These are phyloP conservation scores for Cariama cristata DNA, from an alignment of 2,113 vertebrate genomes.

Conservation along the genomic window DNA sequence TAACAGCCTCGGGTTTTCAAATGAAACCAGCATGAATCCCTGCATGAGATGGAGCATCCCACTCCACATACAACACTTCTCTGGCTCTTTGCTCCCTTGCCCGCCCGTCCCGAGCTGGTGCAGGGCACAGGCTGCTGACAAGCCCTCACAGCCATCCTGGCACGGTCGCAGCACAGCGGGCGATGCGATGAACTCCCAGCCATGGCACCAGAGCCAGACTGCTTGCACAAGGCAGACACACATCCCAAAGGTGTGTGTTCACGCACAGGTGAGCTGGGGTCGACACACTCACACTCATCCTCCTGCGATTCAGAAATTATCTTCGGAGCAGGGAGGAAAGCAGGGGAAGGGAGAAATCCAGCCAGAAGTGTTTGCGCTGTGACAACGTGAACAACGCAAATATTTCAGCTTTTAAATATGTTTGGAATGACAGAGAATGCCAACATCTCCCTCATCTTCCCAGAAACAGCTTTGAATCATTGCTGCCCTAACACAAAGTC, in stretches of 20 bases:
- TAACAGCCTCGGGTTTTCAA: not conserved
- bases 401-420: constrained; percentile 64
- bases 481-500: not conserved
- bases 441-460: constrained; percentile 55
- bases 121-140: not conserved
- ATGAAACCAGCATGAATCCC: not conserved
- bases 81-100: not conserved
- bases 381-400: constrained; percentile 43
- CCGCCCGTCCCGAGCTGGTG: not conserved
- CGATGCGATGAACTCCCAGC: not conserved
- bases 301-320: not conserved
- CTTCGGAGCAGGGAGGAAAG: not conserved
- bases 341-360: not conserved
- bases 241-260: accelerated
- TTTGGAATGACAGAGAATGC: constrained; percentile 49
- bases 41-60: accelerated
- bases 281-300: not conserved
- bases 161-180: accelerated
- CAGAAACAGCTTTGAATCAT: constrained; percentile 68
- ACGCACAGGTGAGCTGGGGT: accelerated
- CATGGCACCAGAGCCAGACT: not conserved
- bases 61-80: not conserved
- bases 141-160: not conserved
- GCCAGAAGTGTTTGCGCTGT: constrained; percentile 37
- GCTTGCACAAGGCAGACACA: not conserved